Base-by-base conservation (phyloP, 2,797 vertebrate genomes). In the Perodicticus potto region DNA sequence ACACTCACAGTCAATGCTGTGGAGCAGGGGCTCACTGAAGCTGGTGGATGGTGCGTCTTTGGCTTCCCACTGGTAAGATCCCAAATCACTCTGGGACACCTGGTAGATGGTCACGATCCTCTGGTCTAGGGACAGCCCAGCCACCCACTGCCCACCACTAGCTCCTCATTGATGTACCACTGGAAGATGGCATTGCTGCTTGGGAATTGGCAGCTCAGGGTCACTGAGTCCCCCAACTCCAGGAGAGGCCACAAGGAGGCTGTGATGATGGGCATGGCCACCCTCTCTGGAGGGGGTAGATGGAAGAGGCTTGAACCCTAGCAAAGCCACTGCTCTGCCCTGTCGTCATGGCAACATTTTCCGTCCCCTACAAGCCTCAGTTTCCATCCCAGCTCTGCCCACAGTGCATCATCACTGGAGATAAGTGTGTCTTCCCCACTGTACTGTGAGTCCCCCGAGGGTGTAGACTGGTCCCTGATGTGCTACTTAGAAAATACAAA, bases 1-100 rank as follows among this genome's bases (percentile, higher is more conserved):
- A 14, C 55, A 29, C 95, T 97, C 69, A 97, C 92, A 92, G 59
- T 17, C 61, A 34, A 97, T 22, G 0, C 22, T 32, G 27, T 96
- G 59, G 25, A 9, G 20, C 65, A 53, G 32, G 29, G 74, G n/a
- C 43, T 84, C 69, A 70, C 95, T 96, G 27, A 9, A 22, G 13
- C 7, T 34, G 0, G 0, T 7, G 59, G 59, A 19, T 81, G 43
- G 80, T 7, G 2, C 2, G 29, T 97, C 87, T 49, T 7, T 19
- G 45, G 74, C 96, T 16, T 59, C 22, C 8, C 86, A 95, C 5
- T 53, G 65, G 27, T 94, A 96, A 3, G 1, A 53, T 29, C 85
- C 89, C 25, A 3, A 70, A 49, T 89, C 27, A 0, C 17, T 29
- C 63, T 27, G 45, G 69, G 86, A 27, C 49, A 97, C 67, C 32